Base-by-base conservation (phyloP, 2,113 vertebrate species). In the Nettapus auritus region DNA sequence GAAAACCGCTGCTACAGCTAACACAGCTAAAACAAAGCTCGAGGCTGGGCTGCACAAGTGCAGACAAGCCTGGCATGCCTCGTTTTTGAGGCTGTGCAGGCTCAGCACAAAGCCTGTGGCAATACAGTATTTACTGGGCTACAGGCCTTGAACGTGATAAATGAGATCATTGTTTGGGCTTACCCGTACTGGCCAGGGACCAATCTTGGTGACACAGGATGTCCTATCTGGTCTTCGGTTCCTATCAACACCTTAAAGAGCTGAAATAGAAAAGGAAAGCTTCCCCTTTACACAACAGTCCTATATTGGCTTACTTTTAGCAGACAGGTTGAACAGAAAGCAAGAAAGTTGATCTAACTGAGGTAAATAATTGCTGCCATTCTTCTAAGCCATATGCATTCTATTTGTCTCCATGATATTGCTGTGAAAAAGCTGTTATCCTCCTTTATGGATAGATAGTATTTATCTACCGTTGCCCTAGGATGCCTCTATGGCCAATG, bases 1-100 rank as follows among this genome's bases (percentile, higher is more conserved):
- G 68, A 60, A 95, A 93, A 90, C 46, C 86, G 95, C 94, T 96
- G 86, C 88, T 69, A 19, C 89, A 94, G 91, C 96, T 95, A 82
- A 94, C 92, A 62, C 78, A 84, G 93, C 42, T 82, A 34, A 87
- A 89, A 63, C 7, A 33, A 90, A 92, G 86, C 80, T 81, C 36
- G 3, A 13, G 57, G 73, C 42, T 88, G 83, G 83, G 73, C 59
- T 83, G 9, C 19, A 7, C 64, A 46, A 94, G 60, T 19, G 31
- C 28, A 62, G 89, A 36, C 82, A 94, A 77, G 60, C 46, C 60
- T 83, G 90, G 29, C 15, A 0, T 44, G 82, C 74, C 36, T 76
- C 75, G 21, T 38, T 85, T 73, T 66, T 6, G 5, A 69, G 80
- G 73, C 71, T 3, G 1, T 92, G 88, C 94, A 90, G 56, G 31